Conservation (phyloP, 2,888 invertebrate genomes). For the Macaria liturata region DNA sequence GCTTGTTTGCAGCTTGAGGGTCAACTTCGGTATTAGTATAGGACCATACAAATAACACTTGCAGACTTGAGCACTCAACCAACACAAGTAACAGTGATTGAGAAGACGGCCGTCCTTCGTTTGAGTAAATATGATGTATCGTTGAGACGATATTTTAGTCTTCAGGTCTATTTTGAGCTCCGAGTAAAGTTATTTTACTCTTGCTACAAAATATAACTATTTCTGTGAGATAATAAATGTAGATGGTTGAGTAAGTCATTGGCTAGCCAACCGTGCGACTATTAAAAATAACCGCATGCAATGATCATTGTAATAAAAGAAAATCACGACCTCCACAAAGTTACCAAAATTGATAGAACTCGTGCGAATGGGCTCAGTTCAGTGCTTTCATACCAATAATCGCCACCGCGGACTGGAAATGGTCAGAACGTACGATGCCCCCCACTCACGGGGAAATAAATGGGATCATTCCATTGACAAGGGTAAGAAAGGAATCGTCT, state of each 20-base stretch:
- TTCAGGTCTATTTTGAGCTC: no score
- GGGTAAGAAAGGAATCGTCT: constrained; percentile 51
- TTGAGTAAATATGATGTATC: no score
- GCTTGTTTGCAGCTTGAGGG: constrained; percentile 60
- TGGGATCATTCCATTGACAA: constrained; percentile 51
- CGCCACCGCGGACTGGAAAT: constrained; percentile 15
- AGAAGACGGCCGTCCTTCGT: no score
- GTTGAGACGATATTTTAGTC: no score
- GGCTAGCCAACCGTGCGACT: no score
- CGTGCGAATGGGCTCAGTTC: background rate
- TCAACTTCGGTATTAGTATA: constrained; percentile 39
- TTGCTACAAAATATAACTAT: no score
- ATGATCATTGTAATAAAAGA: no score
- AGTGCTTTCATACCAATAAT: constrained; percentile 14
- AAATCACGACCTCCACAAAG: no score
- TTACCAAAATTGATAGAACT: background rate
- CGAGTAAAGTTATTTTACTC: no score
- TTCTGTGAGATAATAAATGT: no score
- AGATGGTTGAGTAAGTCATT: no score
- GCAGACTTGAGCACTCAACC: constrained; percentile 8
- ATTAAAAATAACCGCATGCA: no score
- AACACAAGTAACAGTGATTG: background rate
- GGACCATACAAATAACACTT: constrained; percentile 23
- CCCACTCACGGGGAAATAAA: constrained; percentile 35
- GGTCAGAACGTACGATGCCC: constrained; percentile 25